phyloP scores from a whole-genome alignment of 2,113 vertebrate genomes.

The Phycodurus eques region DNA sequence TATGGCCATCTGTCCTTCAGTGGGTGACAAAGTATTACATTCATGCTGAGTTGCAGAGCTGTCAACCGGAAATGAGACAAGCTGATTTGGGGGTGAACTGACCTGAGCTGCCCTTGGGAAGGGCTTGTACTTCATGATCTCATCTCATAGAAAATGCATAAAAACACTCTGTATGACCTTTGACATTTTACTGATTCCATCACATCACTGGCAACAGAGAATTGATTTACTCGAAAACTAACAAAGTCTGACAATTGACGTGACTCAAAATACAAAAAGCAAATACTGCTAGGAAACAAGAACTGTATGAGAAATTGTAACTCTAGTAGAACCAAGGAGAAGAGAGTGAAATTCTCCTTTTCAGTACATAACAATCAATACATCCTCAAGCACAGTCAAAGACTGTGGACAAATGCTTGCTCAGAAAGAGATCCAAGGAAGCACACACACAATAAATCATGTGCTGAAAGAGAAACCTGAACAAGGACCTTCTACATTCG shows the following conservation, averaged over 20 bases:
- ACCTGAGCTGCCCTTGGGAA: neutral
- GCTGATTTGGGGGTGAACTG: constrained; percentile 14
- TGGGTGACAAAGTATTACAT: constrained; percentile 32
- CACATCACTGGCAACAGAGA: constrained; percentile 22
- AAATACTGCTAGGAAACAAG: neutral
- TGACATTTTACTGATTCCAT: constrained; percentile 34
- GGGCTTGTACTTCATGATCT: constrained; percentile 15
- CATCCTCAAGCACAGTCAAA: neutral
- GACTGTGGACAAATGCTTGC: constrained; percentile 3
- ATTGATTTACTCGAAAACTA: constrained; percentile 24
- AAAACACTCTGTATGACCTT: constrained; percentile 13
- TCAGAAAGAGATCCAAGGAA: constrained; percentile 22
- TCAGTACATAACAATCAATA: constrained; percentile 8
- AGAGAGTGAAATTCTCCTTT: constrained; percentile 1
- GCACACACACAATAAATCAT: constrained; percentile 33
- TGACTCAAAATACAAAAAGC: neutral
- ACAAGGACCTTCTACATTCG: constrained; percentile 33
- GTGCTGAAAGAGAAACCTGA: constrained; percentile 36
- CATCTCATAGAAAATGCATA: constrained; percentile 2
- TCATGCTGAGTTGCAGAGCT: constrained; percentile 40
- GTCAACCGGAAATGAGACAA: constrained; percentile 27
- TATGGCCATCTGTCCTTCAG: constrained; percentile 35
- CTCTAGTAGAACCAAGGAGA: neutral
- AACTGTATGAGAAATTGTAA: neutral
- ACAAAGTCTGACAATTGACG: neutral